Conservation (phyloP, 2,888 invertebrate species). For the Acanthopleura granulata region DNA sequence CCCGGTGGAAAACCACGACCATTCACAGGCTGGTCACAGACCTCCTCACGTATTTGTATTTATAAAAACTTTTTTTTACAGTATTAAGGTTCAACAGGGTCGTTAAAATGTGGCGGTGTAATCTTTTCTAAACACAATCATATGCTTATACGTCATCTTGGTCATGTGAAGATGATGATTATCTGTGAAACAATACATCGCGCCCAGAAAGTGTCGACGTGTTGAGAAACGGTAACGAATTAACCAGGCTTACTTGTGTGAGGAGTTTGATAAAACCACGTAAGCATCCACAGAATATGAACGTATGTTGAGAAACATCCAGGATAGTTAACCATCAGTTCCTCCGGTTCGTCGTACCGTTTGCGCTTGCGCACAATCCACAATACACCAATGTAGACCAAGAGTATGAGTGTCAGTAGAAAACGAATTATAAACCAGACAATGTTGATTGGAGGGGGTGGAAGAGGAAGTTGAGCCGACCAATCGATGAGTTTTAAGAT, state of each 20-base stretch:
- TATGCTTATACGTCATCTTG: too few relatives aligned
- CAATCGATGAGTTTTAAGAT: background rate
- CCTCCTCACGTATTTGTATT: too few relatives aligned
- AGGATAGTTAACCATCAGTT: slow-evolving; percentile 6
- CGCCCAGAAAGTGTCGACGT: too few relatives aligned
- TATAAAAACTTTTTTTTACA: too few relatives aligned
- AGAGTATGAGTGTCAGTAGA: background rate
- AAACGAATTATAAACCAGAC: slow-evolving; percentile 1
- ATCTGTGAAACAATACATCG: too few relatives aligned
- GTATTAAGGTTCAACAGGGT: too few relatives aligned
- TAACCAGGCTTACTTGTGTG: background rate
- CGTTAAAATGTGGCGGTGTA: too few relatives aligned
- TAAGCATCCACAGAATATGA: background rate
- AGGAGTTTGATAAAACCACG: background rate
- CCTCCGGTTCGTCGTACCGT: background rate
- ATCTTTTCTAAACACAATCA: too few relatives aligned
- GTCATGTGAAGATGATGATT: too few relatives aligned
- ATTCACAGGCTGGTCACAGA: too few relatives aligned
- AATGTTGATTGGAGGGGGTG: slow-evolving; percentile 14
- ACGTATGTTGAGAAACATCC: background rate
- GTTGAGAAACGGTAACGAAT: too few relatives aligned
- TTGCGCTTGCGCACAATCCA: slow-evolving; percentile 6
- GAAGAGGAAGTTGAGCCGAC: background rate
- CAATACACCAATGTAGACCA: background rate
- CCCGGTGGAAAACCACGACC: too few relatives aligned